phyloP scores from a whole-genome alignment of 2,888 invertebrate species.

The Microctonus brassicae region DNA sequence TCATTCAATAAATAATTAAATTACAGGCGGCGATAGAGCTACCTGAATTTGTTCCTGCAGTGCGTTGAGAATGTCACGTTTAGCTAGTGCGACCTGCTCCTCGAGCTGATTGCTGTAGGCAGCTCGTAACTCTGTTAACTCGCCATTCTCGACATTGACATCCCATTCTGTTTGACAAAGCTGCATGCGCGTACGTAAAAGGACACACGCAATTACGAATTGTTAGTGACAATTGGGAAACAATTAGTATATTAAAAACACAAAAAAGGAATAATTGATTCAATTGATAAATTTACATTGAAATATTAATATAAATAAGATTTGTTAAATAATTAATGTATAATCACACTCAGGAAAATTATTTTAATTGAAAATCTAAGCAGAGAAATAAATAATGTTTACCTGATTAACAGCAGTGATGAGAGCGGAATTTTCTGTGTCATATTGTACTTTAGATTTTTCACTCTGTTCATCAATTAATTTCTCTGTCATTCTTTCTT shows the following conservation, averaged over 20 bases:
- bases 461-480: constrained; percentile 31
- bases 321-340: constrained; percentile 11
- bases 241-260: constrained; percentile 22
- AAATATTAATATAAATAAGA: background rate
- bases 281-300: background rate
- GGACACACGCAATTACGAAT: constrained; percentile 46
- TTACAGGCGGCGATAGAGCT: constrained; percentile 56
- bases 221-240: constrained; percentile 48
- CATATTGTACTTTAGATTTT: constrained; percentile 29
- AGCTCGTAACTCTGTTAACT: constrained; percentile 61
- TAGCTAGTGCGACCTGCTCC: constrained; percentile 76
- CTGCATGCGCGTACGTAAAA: constrained; percentile 61
- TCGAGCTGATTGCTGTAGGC: constrained; percentile 69
- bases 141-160: constrained; percentile 58
- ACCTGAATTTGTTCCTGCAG: constrained; percentile 84
- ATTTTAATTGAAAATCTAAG: background rate
- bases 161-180: constrained; percentile 67
- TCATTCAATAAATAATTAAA: constrained; percentile 5
- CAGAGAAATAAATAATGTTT: constrained; percentile 15
- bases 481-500: constrained; percentile 45
- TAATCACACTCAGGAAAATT: background rate
- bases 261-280: background rate
- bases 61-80: constrained; percentile 78
- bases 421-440: constrained; percentile 28
- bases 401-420: constrained; percentile 55